Percentiles rank a stretch among this genome's conserved stretches.
Evolutionary conservation across 2,113 vertebrate genomes (phyloP).

Genomic region (Azemiops feae): DNA sequence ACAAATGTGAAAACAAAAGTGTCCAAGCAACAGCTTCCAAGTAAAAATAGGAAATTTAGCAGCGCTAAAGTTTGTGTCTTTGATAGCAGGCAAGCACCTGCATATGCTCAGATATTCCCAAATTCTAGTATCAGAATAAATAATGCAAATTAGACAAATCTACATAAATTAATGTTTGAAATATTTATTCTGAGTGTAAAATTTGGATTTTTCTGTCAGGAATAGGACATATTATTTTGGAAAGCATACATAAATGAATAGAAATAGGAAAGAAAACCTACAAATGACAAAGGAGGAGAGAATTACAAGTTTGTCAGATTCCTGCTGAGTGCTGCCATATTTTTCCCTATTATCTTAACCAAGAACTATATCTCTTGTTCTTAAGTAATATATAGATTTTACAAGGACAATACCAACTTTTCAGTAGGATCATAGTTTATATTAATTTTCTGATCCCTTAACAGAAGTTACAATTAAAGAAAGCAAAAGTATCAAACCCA

Average conservation of each 20-base stretch:
- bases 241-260: background rate
- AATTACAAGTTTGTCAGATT: background rate
- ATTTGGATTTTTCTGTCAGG: background rate
- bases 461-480: background rate
- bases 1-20: background rate
- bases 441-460: background rate
- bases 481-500: background rate
- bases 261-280: background rate
- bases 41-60: background rate
- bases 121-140: conserved; percentile 13
- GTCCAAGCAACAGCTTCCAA: conserved; percentile 20
- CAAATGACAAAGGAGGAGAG: background rate
- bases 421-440: background rate
- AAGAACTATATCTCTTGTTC: background rate
- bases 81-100: background rate
- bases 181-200: background rate
- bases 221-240: background rate
- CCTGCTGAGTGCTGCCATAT: background rate
- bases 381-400: background rate
- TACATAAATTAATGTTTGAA: conserved; percentile 2
- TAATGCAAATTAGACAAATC: background rate
- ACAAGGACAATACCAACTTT: background rate
- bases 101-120: background rate
- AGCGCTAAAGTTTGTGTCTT: background rate
- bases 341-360: background rate